phyloP scores from a whole-genome alignment of 2,113 vertebrate species.

The Hoplias malabaricus region DNA sequence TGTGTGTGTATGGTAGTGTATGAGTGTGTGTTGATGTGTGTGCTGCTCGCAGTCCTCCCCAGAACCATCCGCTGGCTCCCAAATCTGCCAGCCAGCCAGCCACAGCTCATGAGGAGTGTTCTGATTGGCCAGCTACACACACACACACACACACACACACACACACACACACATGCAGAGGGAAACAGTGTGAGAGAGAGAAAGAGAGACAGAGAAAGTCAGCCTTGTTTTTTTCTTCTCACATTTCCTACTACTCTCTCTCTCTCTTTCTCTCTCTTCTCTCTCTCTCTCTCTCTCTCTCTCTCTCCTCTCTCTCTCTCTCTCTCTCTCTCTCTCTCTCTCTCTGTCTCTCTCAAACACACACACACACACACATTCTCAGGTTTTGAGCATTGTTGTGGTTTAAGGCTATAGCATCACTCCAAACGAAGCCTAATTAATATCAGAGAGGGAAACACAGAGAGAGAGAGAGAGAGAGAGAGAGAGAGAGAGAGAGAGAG shows the following conservation, averaged over 20 bases:
- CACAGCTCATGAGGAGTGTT: conserved; percentile 39
- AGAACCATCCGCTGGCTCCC: conserved; percentile 42
- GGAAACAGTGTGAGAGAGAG: not conserved
- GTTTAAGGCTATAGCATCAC: conserved; percentile 37
- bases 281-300: not conserved
- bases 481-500: not conserved
- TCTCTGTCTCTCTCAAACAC: conserved; percentile 3
- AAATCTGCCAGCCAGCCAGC: conserved; percentile 53
- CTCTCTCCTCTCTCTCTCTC: conserved; percentile 11
- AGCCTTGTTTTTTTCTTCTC: conserved; percentile 33
- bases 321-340: conserved; percentile 18
- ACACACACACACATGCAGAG: conserved; percentile 18
- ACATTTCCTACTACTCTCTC: conserved; percentile 32
- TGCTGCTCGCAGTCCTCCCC: conserved; percentile 39
- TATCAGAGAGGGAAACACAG: too few relatives aligned
- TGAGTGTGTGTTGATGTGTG: conserved; percentile 20
- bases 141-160: conserved; percentile 35
- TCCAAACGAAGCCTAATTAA: conserved; percentile 50
- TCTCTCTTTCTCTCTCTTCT: conserved; percentile 1
- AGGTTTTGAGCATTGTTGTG: conserved; percentile 5
- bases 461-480: not conserved
- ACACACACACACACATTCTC: too few relatives aligned
- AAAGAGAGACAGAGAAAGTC: conserved; percentile 29
- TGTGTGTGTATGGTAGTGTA: too few relatives aligned
- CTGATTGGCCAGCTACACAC: conserved; percentile 42